phyloP scores from a whole-genome alignment of 1,140 invertebrate genomes.

The Ceratina japonica region DNA sequence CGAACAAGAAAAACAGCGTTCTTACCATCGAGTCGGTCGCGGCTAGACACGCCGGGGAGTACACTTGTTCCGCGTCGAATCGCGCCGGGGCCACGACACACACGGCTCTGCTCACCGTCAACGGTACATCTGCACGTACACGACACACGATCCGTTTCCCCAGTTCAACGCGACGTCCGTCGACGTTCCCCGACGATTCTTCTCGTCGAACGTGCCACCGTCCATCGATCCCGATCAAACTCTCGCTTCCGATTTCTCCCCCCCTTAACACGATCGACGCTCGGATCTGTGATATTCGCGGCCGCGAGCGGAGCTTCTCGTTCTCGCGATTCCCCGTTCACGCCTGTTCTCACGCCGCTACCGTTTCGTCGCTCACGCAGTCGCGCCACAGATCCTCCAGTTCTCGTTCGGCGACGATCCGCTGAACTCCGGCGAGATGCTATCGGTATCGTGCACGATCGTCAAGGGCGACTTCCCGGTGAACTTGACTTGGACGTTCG shows the following conservation, averaged over 20 bases:
- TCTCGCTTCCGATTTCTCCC: not conserved
- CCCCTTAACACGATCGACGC: slow-evolving; percentile 15
- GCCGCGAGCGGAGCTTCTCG: slow-evolving; percentile 38
- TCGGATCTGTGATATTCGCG: slow-evolving; percentile 32
- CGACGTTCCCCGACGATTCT: not conserved
- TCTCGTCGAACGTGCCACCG: not conserved
- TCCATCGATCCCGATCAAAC: not conserved
- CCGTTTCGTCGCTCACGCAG: slow-evolving; percentile 69
- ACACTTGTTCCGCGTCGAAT: slow-evolving; percentile 84
- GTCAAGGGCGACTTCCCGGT: slow-evolving; percentile 87
- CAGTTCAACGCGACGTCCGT: not conserved
- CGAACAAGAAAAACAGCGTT: slow-evolving; percentile 80
- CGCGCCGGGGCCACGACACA: slow-evolving; percentile 81
- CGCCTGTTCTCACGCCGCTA: slow-evolving; percentile 14
- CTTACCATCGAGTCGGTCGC: slow-evolving; percentile 82
- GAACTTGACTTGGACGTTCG: slow-evolving; percentile 85
- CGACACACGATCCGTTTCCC: not conserved
- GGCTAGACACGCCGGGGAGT: slow-evolving; percentile 83
- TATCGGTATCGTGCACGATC: slow-evolving; percentile 85
- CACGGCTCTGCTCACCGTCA: slow-evolving; percentile 83
- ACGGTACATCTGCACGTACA: slow-evolving; percentile 78
- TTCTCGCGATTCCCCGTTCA: too few relatives aligned
- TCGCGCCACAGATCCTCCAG: slow-evolving; percentile 81
- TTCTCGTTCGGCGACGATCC: slow-evolving; percentile 86
- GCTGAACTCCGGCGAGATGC: slow-evolving; percentile 87